phyloP scores from a whole-genome alignment of 2,888 invertebrate genomes.

The Peribatodes rhomboidaria region DNA sequence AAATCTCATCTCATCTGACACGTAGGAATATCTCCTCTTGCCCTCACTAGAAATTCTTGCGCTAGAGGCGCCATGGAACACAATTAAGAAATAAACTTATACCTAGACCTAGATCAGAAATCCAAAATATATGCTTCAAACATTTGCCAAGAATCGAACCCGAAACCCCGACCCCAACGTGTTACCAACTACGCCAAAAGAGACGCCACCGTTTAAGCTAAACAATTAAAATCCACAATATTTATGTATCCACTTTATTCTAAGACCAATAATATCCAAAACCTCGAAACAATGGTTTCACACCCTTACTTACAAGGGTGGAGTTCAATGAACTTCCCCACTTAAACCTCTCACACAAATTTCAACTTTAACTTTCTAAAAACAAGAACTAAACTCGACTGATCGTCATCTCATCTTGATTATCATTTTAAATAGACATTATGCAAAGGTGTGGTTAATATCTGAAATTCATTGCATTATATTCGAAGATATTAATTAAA shows the following conservation, averaged over 20 bases:
- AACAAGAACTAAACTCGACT: slow-evolving; percentile 37
- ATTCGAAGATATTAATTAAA: slow-evolving; percentile 32
- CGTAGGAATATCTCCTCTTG: too few species aligned
- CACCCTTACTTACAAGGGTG: slow-evolving; percentile 63
- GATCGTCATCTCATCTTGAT: slow-evolving; percentile 46
- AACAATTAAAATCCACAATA: slow-evolving; percentile 25
- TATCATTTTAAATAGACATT: slow-evolving; percentile 57
- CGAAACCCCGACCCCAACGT: too few species aligned
- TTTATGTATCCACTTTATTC: slow-evolving; percentile 50
- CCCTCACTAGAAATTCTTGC: too few species aligned
- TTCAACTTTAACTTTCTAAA: slow-evolving; percentile 19
- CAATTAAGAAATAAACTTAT: too few species aligned
- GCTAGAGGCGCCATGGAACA: too few species aligned
- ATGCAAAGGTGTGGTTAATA: slow-evolving; percentile 59
- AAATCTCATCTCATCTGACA: too few species aligned
- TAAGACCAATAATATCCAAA: slow-evolving; percentile 63
- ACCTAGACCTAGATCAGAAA: too few species aligned
- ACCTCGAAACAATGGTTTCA: slow-evolving; percentile 66
- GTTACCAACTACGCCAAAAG: neutral
- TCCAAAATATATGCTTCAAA: too few species aligned
- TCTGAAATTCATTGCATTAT: slow-evolving; percentile 54
- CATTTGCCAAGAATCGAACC: too few species aligned
- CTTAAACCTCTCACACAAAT: slow-evolving; percentile 36
- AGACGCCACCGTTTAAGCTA: neutral
- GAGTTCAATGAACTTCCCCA: slow-evolving; percentile 59